These are phyloP conservation scores for Porites rus DNA, from an alignment of 92 coral and sea anemone genomes.

Conservation along the genomic window DNA sequence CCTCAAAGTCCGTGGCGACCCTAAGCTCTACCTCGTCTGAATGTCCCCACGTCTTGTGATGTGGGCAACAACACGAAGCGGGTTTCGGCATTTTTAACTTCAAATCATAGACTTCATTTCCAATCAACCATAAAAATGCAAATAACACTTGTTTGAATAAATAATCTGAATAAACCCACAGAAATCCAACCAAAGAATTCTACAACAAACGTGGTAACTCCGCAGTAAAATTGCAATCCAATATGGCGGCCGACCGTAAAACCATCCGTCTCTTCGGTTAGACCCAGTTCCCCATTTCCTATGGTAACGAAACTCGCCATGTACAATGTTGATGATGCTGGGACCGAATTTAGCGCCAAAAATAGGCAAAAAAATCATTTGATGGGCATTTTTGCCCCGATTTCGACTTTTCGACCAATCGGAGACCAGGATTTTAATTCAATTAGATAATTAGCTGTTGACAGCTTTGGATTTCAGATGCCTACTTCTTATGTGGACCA, in stretches of 20 bases:
- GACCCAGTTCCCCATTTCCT: slow-evolving; percentile 15
- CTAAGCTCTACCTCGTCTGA: too few relatives aligned
- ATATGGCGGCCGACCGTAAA: slow-evolving; percentile 16
- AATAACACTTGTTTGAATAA: too few relatives aligned
- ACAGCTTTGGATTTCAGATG: slow-evolving; percentile 1
- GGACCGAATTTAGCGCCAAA: slow-evolving; percentile 23
- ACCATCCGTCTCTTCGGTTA: background rate
- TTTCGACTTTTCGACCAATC: slow-evolving; percentile 7
- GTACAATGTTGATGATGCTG: background rate
- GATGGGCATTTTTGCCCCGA: background rate
- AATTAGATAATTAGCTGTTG: background rate
- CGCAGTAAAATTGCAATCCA: slow-evolving; percentile 1
- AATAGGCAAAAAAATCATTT: background rate
- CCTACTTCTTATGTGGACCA: background rate
- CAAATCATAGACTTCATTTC: too few relatives aligned
- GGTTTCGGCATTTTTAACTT: too few relatives aligned
- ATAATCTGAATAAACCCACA: too few relatives aligned
- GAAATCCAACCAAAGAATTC: background rate
- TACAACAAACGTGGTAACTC: too few relatives aligned
- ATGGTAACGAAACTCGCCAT: slow-evolving; percentile 2
- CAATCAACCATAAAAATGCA: too few relatives aligned
- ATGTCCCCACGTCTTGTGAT: too few relatives aligned
- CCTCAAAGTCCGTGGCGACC: too few relatives aligned
- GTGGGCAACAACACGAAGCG: too few relatives aligned
- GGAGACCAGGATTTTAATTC: background rate